phyloP scores from a whole-genome alignment of 2,888 invertebrate species.

The Argyra leucocephala region DNA sequence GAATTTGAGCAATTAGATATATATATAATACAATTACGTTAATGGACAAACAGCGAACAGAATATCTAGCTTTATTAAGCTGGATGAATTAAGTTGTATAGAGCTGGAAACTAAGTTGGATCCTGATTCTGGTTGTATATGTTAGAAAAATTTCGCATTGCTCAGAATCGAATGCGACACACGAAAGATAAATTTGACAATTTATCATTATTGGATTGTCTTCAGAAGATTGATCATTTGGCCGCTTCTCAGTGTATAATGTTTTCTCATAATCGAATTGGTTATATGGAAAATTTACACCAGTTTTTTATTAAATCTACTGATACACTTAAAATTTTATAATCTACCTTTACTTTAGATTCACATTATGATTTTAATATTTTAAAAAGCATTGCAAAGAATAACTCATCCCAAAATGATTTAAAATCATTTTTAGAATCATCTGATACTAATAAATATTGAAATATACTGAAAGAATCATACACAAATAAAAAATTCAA shows the following conservation, averaged over 20 bases:
- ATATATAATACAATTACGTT: slow-evolving; percentile 80
- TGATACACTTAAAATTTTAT: slow-evolving; percentile 68
- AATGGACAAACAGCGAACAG: slow-evolving; percentile 92
- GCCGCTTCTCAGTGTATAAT: slow-evolving; percentile 97
- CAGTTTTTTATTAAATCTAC: slow-evolving; percentile 80
- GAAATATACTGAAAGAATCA: no score
- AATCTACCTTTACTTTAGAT: slow-evolving; percentile 47
- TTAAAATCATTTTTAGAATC: no score
- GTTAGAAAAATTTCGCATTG: slow-evolving; percentile 89
- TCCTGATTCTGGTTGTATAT: slow-evolving; percentile 93
- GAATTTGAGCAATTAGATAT: slow-evolving; percentile 86
- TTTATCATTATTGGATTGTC: slow-evolving; percentile 83
- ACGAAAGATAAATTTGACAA: slow-evolving; percentile 86
- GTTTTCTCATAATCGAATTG: slow-evolving; percentile 90
- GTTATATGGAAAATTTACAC: slow-evolving; percentile 78
- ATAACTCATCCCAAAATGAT: no score
- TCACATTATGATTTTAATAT: slow-evolving; percentile 86
- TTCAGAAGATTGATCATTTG: slow-evolving; percentile 96
- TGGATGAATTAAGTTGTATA: slow-evolving; percentile 99
- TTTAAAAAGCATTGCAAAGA: slow-evolving; percentile 55
- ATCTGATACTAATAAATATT: no score
- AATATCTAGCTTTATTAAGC: slow-evolving; percentile 86
- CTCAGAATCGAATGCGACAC: slow-evolving; percentile 65
- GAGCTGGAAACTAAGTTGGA: no score
- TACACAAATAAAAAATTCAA: no score